Percentiles rank a stretch among this genome's conserved stretches.
These are phyloP conservation scores for Podocnemis expansa DNA, from an alignment of 2,113 vertebrate genomes.

Conservation along the genomic window DNA sequence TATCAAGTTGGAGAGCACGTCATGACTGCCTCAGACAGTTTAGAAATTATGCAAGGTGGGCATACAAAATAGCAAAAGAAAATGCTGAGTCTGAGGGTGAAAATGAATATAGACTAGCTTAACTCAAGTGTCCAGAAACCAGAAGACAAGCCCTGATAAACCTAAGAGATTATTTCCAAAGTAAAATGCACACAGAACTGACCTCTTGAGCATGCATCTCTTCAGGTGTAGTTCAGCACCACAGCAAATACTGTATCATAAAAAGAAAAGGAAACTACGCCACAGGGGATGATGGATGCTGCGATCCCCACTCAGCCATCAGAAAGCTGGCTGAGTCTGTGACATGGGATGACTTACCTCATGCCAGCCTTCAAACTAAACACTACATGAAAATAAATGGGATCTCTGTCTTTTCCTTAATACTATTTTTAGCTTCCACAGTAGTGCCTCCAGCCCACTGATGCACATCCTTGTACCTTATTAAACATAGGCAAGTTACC, in stretches of 20 bases:
- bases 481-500: conserved; percentile 23
- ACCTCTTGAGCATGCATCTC: neutral
- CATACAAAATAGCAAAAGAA: neutral
- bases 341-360: neutral
- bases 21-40: neutral
- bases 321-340: neutral
- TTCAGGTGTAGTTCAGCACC: neutral
- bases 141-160: neutral
- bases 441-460: neutral
- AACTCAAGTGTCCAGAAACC: neutral
- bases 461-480: neutral
- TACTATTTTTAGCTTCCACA: neutral
- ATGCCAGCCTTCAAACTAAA: neutral
- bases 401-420: neutral
- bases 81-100: neutral
- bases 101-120: neutral
- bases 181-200: neutral
- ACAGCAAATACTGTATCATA: neutral
- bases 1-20: neutral
- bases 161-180: neutral
- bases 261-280: neutral
- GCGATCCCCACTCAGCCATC: neutral
- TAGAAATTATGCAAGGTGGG: neutral
- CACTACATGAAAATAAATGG: neutral
- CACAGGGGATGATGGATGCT: neutral